These are phyloP conservation scores for Trilocha varians DNA, from an alignment of 2,888 invertebrate genomes.

Conservation along the genomic window DNA sequence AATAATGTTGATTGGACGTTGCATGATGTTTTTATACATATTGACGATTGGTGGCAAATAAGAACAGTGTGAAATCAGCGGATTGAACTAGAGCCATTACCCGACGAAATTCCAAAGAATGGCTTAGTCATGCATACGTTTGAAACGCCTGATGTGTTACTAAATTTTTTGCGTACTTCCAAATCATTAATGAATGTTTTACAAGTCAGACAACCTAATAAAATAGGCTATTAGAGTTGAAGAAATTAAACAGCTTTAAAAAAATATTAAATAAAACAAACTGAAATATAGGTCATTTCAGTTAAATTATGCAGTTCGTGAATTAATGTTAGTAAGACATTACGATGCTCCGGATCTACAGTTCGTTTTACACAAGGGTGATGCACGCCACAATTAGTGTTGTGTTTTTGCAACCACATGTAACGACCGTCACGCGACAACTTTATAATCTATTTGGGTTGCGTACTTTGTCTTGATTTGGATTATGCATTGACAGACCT, in stretches of 20 bases:
- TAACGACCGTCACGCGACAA: constrained; percentile 42
- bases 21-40: constrained; percentile 12
- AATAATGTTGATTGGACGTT: constrained; percentile 14
- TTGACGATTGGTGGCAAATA: constrained; percentile 6
- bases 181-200: constrained; percentile 2
- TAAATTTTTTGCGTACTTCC: not conserved
- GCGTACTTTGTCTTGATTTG: not conserved
- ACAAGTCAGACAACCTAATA: not conserved
- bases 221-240: no score
- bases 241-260: no score
- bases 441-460: not conserved
- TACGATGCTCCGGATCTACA: constrained; percentile 40
- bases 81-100: not conserved
- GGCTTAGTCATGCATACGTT: not conserved
- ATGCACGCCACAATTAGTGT: constrained; percentile 42
- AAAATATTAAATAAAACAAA: not conserved
- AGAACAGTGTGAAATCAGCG: not conserved
- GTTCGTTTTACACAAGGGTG: constrained; percentile 35
- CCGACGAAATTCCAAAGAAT: not conserved
- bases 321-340: constrained; percentile 20
- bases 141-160: not conserved
- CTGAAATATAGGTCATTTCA: not conserved
- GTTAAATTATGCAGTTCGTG: not conserved
- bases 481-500: not conserved
- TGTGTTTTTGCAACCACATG: constrained; percentile 37